These are phyloP conservation scores for Ceratina calcarata DNA, from an alignment of 1,140 invertebrate species.

Conservation along the genomic window DNA sequence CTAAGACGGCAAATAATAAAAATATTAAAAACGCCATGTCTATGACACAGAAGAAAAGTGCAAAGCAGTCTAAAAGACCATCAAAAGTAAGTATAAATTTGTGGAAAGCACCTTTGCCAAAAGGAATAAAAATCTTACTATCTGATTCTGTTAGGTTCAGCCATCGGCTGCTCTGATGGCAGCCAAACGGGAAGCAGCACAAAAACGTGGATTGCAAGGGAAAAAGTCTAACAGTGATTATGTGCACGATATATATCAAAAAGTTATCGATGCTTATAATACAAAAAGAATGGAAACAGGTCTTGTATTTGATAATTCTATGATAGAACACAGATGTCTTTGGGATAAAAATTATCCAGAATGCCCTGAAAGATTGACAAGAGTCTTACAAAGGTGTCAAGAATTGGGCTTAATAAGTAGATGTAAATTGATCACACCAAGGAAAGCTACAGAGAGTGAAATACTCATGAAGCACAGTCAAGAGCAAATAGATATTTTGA, in stretches of 20 bases:
- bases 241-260: conserved; percentile 75
- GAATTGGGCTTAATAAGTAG: conserved; percentile 87
- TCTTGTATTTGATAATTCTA: conserved; percentile 88
- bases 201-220: conserved; percentile 62
- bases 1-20: conserved; percentile 49
- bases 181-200: conserved; percentile 74
- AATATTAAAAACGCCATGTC: conserved; percentile 51
- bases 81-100: conserved; percentile 60
- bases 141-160: conserved; percentile 61
- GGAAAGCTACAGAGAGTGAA: conserved; percentile 87
- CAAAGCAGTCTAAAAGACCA: conserved; percentile 53
- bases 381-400: conserved; percentile 87
- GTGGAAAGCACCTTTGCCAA: neutral
- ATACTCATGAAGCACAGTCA: conserved; percentile 85
- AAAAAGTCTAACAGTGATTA: conserved; percentile 65
- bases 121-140: neutral
- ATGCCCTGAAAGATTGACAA: conserved; percentile 87
- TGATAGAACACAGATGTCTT: conserved; percentile 89
- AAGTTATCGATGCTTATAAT: conserved; percentile 85
- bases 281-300: conserved; percentile 85
- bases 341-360: conserved; percentile 94
- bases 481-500: conserved; percentile 84
- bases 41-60: conserved; percentile 41
- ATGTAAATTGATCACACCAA: conserved; percentile 83
- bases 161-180: conserved; percentile 75